phyloP scores from a whole-genome alignment of 2,113 vertebrate species.

The Sorex araneus region DNA sequence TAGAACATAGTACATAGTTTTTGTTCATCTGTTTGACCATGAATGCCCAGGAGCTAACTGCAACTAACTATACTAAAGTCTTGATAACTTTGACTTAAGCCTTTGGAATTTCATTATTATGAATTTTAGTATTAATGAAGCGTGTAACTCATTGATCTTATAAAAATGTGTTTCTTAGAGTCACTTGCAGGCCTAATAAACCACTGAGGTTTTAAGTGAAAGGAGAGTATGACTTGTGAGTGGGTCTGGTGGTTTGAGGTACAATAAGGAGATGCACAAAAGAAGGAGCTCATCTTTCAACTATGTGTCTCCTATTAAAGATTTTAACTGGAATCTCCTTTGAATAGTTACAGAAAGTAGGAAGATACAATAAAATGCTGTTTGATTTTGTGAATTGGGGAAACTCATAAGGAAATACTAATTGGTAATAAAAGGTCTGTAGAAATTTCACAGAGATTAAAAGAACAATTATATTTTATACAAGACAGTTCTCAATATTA shows the following conservation, averaged over 20 bases:
- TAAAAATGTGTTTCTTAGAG: not conserved
- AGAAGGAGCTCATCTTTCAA: not conserved
- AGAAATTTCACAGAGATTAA: not conserved
- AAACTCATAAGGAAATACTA: slow-evolving; percentile 17
- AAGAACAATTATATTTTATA: slow-evolving; percentile 43
- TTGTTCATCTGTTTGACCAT: not conserved
- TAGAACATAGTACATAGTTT: not conserved
- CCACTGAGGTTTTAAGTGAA: not conserved
- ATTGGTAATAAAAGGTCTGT: not conserved
- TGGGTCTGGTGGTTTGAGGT: not conserved
- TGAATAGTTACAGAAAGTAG: not conserved
- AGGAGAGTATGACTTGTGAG: not conserved
- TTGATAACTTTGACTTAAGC: not conserved
- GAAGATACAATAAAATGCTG: not conserved
- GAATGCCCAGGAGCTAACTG: not conserved
- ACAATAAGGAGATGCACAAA: slow-evolving; percentile 50
- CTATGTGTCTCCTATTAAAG: not conserved
- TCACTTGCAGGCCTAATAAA: not conserved
- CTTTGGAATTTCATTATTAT: not conserved
- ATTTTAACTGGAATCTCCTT: slow-evolving; percentile 9
- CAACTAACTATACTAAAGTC: not conserved
- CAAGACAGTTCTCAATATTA: slow-evolving; percentile 9
- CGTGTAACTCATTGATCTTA: not conserved
- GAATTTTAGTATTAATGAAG: slow-evolving; percentile 20
- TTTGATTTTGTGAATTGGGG: not conserved